phyloP scores from a whole-genome alignment of 2,888 invertebrate species.

The Loripinus fragilis region DNA sequence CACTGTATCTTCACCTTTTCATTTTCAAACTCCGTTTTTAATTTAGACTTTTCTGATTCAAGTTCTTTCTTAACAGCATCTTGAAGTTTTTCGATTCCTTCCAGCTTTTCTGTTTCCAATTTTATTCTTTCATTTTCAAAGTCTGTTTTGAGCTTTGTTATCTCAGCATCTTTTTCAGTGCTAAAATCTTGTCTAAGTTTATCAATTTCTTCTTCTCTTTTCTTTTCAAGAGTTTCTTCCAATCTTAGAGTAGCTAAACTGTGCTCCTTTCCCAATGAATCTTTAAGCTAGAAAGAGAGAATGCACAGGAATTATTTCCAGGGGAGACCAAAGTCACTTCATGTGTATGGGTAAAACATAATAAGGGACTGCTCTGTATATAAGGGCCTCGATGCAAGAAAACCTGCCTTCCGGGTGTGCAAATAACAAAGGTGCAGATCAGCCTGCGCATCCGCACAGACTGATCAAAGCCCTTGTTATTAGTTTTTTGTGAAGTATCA shows the following conservation, averaged over 20 bases:
- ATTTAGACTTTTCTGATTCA: constrained; percentile 6
- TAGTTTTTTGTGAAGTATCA: no score
- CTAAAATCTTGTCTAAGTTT: constrained; percentile 37
- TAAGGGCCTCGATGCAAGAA: no score
- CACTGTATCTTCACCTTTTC: constrained; percentile 16
- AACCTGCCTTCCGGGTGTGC: no score
- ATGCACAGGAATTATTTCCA: no score
- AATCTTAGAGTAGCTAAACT: constrained; percentile 36
- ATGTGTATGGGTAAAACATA: no score
- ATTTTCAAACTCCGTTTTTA: constrained; percentile 15
- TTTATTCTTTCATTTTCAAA: constrained; percentile 26
- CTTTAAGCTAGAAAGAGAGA: constrained; percentile 29
- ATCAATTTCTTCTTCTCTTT: constrained; percentile 40
- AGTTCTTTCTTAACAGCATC: constrained; percentile 15
- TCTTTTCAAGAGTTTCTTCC: constrained; percentile 36
- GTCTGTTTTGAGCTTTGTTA: constrained; percentile 11
- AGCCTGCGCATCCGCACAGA: no score
- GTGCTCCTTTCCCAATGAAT: constrained; percentile 35
- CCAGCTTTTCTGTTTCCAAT: constrained; percentile 11
- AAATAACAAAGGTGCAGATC: no score
- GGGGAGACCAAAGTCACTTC: no score
- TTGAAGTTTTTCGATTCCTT: constrained; percentile 18
- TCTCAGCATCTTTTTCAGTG: not conserved
- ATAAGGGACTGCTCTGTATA: no score
- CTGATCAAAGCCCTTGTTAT: no score